Percentiles rank a stretch among this genome's conserved stretches.
Evolutionary conservation across 2,888 invertebrate species (phyloP).

Genomic region (Volucella inanis): DNA sequence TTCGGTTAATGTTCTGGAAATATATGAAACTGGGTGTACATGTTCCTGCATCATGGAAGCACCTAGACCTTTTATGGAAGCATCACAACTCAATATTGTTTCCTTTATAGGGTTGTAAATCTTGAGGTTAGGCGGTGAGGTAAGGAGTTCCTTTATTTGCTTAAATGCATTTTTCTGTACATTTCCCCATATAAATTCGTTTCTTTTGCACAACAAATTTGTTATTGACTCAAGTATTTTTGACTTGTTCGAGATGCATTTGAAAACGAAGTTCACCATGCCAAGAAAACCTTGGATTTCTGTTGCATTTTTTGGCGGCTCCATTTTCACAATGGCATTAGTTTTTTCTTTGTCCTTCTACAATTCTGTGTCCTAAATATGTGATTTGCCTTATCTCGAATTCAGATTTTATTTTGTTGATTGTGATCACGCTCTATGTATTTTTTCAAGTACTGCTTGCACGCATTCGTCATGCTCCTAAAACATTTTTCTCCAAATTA

Average conservation of each 20-base stretch:
- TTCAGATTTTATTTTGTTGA: constrained; percentile 19
- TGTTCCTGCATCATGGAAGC: not conserved
- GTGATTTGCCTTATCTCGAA: constrained; percentile 12
- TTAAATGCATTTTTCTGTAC: not conserved
- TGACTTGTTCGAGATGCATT: constrained; percentile 45
- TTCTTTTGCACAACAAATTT: no score
- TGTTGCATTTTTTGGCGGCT: constrained; percentile 17
- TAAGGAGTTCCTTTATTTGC: constrained; percentile 11
- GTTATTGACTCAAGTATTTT: constrained; percentile 14
- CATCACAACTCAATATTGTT: constrained; percentile 9
- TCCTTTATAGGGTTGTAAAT: constrained; percentile 7
- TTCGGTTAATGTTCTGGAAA: constrained; percentile 5
- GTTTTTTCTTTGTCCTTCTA: constrained; percentile 3
- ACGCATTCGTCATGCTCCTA: constrained; percentile 10
- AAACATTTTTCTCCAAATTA: constrained; percentile 9
- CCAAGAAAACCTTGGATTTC: constrained; percentile 40
- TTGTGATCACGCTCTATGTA: constrained; percentile 7
- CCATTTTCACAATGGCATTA: constrained; percentile 15
- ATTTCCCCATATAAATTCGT: constrained; percentile 4
- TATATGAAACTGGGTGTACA: constrained; percentile 4
- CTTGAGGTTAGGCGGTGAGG: constrained; percentile 15
- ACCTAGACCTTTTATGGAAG: constrained; percentile 5
- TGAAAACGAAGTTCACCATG: constrained; percentile 27
- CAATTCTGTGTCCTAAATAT: no score
- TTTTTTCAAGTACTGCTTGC: constrained; percentile 6